phyloP scores from a whole-genome alignment of 2,888 invertebrate genomes.

The Rutpela maculata region DNA sequence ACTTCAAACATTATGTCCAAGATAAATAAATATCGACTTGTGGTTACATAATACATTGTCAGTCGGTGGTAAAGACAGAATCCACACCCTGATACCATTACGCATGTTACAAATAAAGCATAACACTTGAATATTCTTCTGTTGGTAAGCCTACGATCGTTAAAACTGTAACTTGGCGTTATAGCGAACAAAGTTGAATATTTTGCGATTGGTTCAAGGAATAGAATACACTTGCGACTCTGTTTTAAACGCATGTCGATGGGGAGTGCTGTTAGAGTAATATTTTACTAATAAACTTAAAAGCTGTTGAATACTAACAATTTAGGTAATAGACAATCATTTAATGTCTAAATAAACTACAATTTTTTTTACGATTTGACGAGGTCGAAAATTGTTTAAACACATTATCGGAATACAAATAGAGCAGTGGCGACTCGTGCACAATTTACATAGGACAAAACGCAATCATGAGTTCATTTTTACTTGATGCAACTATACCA shows the following conservation, averaged over 20 bases:
- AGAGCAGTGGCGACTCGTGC: too few relatives aligned
- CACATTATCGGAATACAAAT: too few relatives aligned
- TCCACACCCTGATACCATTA: neutral
- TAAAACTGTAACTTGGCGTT: slow-evolving; percentile 10
- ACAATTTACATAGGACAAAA: neutral
- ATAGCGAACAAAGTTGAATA: neutral
- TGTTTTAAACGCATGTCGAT: neutral
- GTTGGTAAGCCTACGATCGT: neutral
- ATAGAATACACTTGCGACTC: neutral
- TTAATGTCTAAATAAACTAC: neutral
- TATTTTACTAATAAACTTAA: neutral
- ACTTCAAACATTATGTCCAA: neutral
- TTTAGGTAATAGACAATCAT: neutral
- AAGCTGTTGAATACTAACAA: neutral
- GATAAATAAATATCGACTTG: neutral
- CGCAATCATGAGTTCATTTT: too few relatives aligned
- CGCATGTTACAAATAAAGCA: neutral
- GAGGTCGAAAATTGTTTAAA: too few relatives aligned
- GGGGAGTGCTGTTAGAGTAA: too few relatives aligned
- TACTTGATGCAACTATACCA: too few relatives aligned
- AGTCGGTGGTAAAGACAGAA: neutral
- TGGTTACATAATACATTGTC: neutral
- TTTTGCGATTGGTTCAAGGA: neutral
- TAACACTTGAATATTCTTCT: neutral
- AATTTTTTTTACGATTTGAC: too few relatives aligned